Conservation (phyloP, 1,140 invertebrate genomes). For the Lysiphlebus fabarum region DNA sequence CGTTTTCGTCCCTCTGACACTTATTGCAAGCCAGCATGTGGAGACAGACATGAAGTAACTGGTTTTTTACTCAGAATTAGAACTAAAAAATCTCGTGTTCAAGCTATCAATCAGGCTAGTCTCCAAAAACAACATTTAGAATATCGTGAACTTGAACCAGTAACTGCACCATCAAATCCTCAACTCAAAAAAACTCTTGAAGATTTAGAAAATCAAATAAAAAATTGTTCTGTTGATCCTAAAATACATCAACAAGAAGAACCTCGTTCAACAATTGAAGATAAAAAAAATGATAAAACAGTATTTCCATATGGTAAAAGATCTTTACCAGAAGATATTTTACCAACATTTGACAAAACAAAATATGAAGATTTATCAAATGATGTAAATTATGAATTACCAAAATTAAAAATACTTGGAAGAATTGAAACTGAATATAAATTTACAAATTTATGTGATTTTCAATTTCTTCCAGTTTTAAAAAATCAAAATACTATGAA, state of each 20-base stretch:
- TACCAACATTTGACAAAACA: conserved; percentile 31
- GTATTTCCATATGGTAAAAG: not conserved
- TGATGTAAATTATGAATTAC: conserved; percentile 35
- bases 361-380: conserved; percentile 40
- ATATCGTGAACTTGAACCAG: conserved; percentile 19
- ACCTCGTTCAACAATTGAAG: not conserved
- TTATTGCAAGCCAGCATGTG: conserved; percentile 78
- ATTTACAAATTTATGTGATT: conserved; percentile 82
- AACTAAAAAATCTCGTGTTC: conserved; percentile 54
- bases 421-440: conserved; percentile 66
- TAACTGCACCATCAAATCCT: conserved; percentile 5
- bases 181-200: not conserved
- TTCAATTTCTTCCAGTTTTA: conserved; percentile 81
- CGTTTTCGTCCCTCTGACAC: conserved; percentile 79
- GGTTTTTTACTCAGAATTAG: conserved; percentile 74
- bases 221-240: not conserved
- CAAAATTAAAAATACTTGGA: conserved; percentile 62
- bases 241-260: not conserved
- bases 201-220: not conserved
- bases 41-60: conserved; percentile 63
- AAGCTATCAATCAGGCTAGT: conserved; percentile 40
- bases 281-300: conserved; percentile 8
- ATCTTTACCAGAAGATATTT: conserved; percentile 19
- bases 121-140: not conserved
- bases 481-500: conserved; percentile 47